These are phyloP conservation scores for Suillia variegata DNA, from an alignment of 2,888 invertebrate species.

Conservation along the genomic window DNA sequence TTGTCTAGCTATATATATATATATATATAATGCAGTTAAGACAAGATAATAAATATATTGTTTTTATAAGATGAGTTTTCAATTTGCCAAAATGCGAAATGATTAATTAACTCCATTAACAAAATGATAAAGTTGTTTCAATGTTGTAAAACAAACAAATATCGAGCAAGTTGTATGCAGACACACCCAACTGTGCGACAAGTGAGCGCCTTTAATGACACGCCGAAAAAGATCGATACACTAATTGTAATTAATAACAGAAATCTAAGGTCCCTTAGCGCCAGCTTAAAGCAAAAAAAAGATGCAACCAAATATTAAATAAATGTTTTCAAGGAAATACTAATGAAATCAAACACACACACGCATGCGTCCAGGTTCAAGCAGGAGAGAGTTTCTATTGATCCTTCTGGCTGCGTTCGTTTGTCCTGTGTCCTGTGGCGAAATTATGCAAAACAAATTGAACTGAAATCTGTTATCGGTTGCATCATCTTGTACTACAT, in stretches of 20 bases:
- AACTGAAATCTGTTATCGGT: not conserved
- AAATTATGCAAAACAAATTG: not conserved
- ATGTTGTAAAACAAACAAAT: not conserved
- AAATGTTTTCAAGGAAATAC: not conserved
- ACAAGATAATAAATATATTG: too few relatives aligned
- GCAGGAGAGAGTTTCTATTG: not conserved
- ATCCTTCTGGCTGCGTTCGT: not conserved
- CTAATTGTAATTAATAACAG: not conserved
- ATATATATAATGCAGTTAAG: too few relatives aligned
- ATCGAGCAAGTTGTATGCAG: not conserved
- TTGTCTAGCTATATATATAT: too few relatives aligned
- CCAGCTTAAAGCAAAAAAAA: not conserved
- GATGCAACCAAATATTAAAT: not conserved
- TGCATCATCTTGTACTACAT: not conserved
- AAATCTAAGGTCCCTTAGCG: not conserved
- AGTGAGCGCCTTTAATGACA: not conserved
- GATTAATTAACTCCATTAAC: not conserved
- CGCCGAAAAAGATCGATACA: not conserved
- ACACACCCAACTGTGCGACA: not conserved
- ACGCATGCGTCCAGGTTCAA: not conserved
- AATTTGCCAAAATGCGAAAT: too few relatives aligned
- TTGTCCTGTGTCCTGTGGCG: not conserved
- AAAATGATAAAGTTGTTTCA: not conserved
- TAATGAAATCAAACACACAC: not conserved
- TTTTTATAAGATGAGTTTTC: too few relatives aligned